Base-by-base conservation (phyloP, 2,113 vertebrate species). In the Chaetura pelagica region DNA sequence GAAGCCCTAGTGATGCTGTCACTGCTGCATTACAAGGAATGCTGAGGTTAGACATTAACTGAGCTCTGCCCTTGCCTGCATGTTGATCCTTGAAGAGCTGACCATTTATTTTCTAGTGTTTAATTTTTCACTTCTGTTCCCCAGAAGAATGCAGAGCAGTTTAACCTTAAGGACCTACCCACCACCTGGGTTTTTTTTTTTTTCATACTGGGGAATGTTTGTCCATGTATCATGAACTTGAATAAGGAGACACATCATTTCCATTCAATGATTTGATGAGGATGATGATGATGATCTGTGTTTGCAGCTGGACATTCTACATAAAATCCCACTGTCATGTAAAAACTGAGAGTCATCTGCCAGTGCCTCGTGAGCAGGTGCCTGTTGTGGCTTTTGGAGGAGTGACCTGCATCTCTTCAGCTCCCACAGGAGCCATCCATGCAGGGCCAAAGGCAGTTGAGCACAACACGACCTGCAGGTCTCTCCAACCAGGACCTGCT, bases 71-170 rank as follows among this genome's bases (percentile, higher is more conserved):
- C 72, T 93, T 69, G 12, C 63, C 48, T 71, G 84, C 73, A 63
- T 74, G 87, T 23, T 94, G 79, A 64, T 90, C 82, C 78, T 78
- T 80, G 85, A 91, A 86, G 85, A 95, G 86, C 90, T 96, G 94
- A 72, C 79, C 64, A 16, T 81, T 96, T 90, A 52, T 95, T 94
- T 96, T 94, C 90, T 90, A 78, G 88, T 54, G 88, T 97, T 97
- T 97, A 97, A 96, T 96, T 92, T 97, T 97, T 97, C 94, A 97
- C 94, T 96, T 89, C 80, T 93, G 85, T 94, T 96, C 94, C 84
- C 80, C 61, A 74, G 61, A 94, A 92, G 94, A 96, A 96, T 93
- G 94, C 48, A 35, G 82, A 66, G 66, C 4, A 5, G 93, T 91
- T 96, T 93, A 87, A 95, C 84, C 90, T 95, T 89, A 88, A 86